These are phyloP conservation scores for Psilanteris sp. DNA, from an alignment of 1,140 invertebrate species.

Conservation along the genomic window DNA sequence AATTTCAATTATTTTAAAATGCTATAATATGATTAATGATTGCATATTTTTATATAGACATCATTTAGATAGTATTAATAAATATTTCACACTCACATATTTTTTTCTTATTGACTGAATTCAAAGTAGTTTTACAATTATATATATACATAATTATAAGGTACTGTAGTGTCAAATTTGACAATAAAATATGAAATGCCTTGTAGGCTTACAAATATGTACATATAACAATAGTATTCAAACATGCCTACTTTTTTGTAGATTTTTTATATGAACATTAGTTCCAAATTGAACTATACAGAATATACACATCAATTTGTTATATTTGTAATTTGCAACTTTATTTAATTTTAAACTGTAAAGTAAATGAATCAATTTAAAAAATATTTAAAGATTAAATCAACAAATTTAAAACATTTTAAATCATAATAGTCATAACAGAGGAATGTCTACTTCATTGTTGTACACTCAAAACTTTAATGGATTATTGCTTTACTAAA, in stretches of 20 bases:
- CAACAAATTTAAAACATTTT: too few species aligned
- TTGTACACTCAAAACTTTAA: conserved; percentile 22
- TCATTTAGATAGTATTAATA: conserved; percentile 41
- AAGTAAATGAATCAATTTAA: too few species aligned
- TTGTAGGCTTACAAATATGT: too few species aligned
- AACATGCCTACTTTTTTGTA: conserved; percentile 20
- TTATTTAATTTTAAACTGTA: too few species aligned
- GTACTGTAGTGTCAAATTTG: conserved; percentile 21
- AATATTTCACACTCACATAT: conserved; percentile 37
- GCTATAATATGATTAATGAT: conserved; percentile 36
- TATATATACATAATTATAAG: conserved; percentile 20
- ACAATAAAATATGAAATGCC: conserved; percentile 26
- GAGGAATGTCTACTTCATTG: conserved; percentile 1
- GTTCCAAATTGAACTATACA: too few species aligned
- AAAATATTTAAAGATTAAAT: conserved; percentile 13
- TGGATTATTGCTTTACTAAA: conserved; percentile 40
- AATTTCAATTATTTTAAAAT: too few species aligned
- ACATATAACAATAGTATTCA: conserved; percentile 5
- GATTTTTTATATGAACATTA: too few species aligned
- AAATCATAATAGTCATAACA: too few species aligned
- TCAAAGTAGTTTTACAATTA: conserved; percentile 15
- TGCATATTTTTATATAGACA: conserved; percentile 17
- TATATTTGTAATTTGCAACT: too few species aligned
- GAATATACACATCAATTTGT: too few species aligned
- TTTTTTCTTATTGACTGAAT: conserved; percentile 14